Percentiles rank a stretch among this genome's conserved stretches.
Evolutionary conservation across 2,113 vertebrate genomes (phyloP).

Genomic region (Ciconia stormi): DNA sequence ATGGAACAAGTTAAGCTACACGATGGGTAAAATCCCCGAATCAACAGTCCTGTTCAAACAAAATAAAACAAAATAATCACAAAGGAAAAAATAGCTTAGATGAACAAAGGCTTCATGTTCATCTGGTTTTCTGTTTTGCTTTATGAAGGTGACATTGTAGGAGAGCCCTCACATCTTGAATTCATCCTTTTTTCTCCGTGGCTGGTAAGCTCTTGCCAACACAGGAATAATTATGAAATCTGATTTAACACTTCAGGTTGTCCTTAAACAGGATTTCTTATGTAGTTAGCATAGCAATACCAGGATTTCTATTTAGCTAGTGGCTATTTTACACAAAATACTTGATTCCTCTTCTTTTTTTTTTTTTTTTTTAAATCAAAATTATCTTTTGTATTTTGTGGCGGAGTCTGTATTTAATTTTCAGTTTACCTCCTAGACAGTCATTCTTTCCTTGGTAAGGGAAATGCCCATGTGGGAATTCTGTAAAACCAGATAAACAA

Average conservation of each 20-base stretch:
- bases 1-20: background rate
- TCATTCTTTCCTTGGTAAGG: background rate
- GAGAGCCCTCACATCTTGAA: background rate
- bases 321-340: background rate
- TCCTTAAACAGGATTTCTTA: background rate
- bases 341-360: background rate
- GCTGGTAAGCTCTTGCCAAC: background rate
- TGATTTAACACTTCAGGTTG: background rate
- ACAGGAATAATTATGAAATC: background rate
- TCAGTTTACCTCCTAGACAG: background rate
- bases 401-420: background rate
- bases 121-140: background rate
- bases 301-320: background rate
- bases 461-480: background rate
- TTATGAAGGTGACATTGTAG: background rate
- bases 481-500: background rate
- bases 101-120: background rate
- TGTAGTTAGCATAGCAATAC: background rate
- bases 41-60: background rate
- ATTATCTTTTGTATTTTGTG: background rate
- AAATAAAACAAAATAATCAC: background rate
- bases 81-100: background rate
- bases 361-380: background rate
- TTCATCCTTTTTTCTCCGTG: background rate
- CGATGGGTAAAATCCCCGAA: background rate